phyloP scores from a whole-genome alignment of 2,797 vertebrate genomes.

The Lagodon rhomboides region DNA sequence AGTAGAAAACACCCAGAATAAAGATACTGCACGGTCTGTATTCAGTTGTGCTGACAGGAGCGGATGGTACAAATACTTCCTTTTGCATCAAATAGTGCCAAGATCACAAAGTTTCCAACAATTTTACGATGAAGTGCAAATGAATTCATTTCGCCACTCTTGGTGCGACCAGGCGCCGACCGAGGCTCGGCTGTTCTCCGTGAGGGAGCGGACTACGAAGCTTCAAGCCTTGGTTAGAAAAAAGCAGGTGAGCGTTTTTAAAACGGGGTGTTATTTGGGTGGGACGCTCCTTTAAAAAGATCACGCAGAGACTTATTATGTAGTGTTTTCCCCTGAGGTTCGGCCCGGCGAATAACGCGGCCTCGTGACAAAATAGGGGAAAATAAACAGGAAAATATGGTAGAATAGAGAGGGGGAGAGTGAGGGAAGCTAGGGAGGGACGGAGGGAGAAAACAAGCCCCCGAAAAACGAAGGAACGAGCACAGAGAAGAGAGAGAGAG shows the following conservation, averaged over 20 bases:
- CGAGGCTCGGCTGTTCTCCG: not conserved
- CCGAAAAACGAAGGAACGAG: constrained; percentile 28
- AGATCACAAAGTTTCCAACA: not conserved
- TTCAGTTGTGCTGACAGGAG: not conserved
- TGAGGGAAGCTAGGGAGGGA: constrained; percentile 12
- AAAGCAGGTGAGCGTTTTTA: not conserved
- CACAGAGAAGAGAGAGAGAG: constrained; percentile 10
- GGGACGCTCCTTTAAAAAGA: constrained; percentile 27
- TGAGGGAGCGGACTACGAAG: not conserved
- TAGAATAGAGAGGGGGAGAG: constrained; percentile 20
- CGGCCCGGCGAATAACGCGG: constrained; percentile 3
- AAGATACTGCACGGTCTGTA: not conserved
- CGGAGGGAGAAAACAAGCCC: constrained; percentile 43
- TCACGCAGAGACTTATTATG: constrained; percentile 20
- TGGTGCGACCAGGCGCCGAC: constrained; percentile 11
- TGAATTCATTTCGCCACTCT: not conserved
- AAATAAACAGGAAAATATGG: constrained; percentile 17
- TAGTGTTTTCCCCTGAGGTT: constrained; percentile 20
- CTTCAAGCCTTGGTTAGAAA: not conserved
- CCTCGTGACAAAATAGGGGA: not conserved
- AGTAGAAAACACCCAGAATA: not conserved
- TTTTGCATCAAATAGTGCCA: constrained; percentile 1
- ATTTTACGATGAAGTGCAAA: constrained; percentile 1
- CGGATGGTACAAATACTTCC: not conserved
- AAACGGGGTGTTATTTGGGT: not conserved